A percentile compares a stretch with the other conserved stretches of the same genome.
Conservation (phyloP, 2,888 invertebrate genomes). For the Dendrolimus houi region DNA sequence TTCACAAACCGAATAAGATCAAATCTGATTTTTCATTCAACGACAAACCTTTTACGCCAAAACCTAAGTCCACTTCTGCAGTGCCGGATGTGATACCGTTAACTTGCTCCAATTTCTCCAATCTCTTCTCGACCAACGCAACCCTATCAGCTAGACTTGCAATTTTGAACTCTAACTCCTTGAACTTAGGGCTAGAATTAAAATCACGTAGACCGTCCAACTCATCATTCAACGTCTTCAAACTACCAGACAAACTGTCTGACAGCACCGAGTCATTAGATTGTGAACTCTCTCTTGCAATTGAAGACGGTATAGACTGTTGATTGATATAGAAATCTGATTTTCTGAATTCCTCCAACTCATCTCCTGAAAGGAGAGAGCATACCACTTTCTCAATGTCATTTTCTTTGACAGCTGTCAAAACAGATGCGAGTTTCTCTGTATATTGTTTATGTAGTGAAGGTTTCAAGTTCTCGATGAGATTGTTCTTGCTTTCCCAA, state of each 20-base stretch:
- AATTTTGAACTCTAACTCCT: slow-evolving; percentile 18
- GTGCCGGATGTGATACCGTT: too few relatives aligned
- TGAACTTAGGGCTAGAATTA: slow-evolving; percentile 5
- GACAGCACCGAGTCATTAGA: too few relatives aligned
- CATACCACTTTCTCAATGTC: slow-evolving; percentile 37
- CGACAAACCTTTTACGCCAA: too few relatives aligned
- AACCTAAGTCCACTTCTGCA: too few relatives aligned
- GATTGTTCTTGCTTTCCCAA: slow-evolving; percentile 51
- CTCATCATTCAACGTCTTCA: slow-evolving; percentile 26
- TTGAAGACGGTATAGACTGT: not conserved
- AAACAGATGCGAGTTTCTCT: slow-evolving; percentile 45
- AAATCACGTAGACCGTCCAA: slow-evolving; percentile 19
- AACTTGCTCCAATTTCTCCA: slow-evolving; percentile 14
- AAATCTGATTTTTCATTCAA: too few relatives aligned
- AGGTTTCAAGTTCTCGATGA: slow-evolving; percentile 43
- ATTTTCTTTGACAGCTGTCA: slow-evolving; percentile 44
- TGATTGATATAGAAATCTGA: slow-evolving; percentile 41
- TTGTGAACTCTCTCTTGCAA: slow-evolving; percentile 1
- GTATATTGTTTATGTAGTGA: slow-evolving; percentile 37
- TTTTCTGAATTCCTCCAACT: slow-evolving; percentile 35
- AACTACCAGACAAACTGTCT: slow-evolving; percentile 11
- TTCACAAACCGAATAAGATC: too few relatives aligned
- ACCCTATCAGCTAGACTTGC: slow-evolving; percentile 23
- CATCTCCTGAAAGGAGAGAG: slow-evolving; percentile 35
- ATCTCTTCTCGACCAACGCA: slow-evolving; percentile 22